These are phyloP conservation scores for Drosophila virilis DNA, from an alignment of 1,140 invertebrate genomes.

Conservation along the genomic window DNA sequence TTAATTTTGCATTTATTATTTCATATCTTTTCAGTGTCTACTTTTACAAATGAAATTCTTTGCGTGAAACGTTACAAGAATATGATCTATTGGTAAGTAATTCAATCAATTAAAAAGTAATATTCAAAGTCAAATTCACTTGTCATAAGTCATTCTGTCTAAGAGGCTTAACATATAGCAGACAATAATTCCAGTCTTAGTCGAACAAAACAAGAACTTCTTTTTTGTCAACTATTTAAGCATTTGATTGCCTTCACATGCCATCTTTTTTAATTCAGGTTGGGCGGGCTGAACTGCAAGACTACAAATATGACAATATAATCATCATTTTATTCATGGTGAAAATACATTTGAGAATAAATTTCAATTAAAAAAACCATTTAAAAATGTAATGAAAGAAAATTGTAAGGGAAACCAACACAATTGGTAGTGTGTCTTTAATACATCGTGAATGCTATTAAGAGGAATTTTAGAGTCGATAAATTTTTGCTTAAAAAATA, in stretches of 20 bases:
- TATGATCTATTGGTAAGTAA: neutral
- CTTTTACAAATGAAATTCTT: neutral
- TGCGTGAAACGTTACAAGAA: too few relatives aligned
- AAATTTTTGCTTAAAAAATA: conserved; percentile 10
- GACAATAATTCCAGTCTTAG: too few relatives aligned
- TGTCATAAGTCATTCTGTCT: neutral
- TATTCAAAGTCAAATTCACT: neutral
- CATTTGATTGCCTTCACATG: neutral
- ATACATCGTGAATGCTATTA: neutral
- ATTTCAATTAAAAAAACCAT: too few relatives aligned
- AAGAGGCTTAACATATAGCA: neutral
- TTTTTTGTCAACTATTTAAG: neutral
- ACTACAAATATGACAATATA: neutral
- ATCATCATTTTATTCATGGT: neutral
- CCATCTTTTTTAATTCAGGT: neutral
- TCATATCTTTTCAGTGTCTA: too few relatives aligned
- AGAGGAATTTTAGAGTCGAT: conserved; percentile 15
- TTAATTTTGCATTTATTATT: too few relatives aligned
- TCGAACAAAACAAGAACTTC: neutral
- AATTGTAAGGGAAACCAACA: too few relatives aligned
- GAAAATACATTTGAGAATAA: neutral
- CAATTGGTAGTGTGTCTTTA: too few relatives aligned
- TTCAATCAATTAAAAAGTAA: neutral
- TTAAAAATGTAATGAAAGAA: too few relatives aligned
- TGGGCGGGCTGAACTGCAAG: neutral